Evolutionary conservation across 2,113 vertebrate genomes (phyloP), one percentile per base, ranked within the genome.

Genomic region (Collichthys lucidus): DNA sequence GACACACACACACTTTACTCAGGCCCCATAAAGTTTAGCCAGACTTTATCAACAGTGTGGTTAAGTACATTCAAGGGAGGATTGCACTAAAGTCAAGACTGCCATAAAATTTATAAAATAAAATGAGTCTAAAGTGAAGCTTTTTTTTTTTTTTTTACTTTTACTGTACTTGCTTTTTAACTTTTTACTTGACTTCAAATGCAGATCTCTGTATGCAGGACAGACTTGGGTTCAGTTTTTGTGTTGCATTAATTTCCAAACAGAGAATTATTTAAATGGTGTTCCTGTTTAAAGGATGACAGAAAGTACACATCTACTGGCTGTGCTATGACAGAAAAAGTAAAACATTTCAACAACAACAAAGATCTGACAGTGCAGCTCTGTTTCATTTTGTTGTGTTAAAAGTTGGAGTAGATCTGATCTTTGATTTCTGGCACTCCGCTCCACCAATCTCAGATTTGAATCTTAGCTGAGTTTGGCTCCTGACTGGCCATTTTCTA

Each of bases 1-100:
- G 29, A 52, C 35, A 35, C 7, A 35, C 35, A 35, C 35, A 35
- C 35, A 35, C 35, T 8, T 7, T 35, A 6, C 74, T 80, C 77
- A 89, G 89, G 90, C 55, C 77, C 90, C 91, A 95, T 95, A 91
- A 92, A 92, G 82, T 91, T 93, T 93, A 91, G 67, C 89, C 87
- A 91, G 90, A 93, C 65, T 94, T 93, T 86, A 89, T 93, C 90
- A 91, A 92, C 87, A 80, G 86, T 82, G 80, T 90, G 79, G 31
- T 75, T 81, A 85, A 88, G 86, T 85, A 92, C 92, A 91, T 91
- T 16, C 22, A 89, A 89, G 92, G 93, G 92, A 94, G 92, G 90
- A 35, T 65, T 87, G 87, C 87, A 86, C 80, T 86, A 75, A 57
- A 80, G 80, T 86, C 74, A 72, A 82, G 85, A 82, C 84, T 60